These are phyloP conservation scores for Catharus fuscescens DNA, from an alignment of 2,113 vertebrate genomes.

Conservation along the genomic window DNA sequence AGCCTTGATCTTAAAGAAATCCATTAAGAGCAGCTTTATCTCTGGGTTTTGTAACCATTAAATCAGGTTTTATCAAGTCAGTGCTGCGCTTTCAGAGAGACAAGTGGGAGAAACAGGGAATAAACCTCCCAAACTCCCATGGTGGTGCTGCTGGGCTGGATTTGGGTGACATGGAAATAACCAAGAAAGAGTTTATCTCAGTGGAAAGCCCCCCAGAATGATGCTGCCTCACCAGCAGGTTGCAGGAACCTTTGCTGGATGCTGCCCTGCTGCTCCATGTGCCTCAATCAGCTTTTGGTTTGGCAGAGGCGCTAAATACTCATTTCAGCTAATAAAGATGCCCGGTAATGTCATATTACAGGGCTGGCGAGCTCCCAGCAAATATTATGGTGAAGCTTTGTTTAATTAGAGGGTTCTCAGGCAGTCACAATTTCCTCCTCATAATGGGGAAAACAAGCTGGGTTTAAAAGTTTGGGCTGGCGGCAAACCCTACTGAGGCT, in stretches of 20 bases:
- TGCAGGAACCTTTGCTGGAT: background rate
- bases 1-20: slow-evolving; percentile 48
- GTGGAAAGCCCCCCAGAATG: background rate
- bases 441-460: background rate
- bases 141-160: too few species aligned
- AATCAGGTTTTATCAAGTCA: background rate
- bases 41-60: background rate
- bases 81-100: background rate
- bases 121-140: background rate
- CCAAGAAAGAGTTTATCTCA: background rate
- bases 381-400: slow-evolving; percentile 4
- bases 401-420: slow-evolving; percentile 57
- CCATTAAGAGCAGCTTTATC: background rate
- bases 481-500: too few species aligned
- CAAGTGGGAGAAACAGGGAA: background rate
- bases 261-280: background rate
- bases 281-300: background rate
- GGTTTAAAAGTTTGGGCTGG: background rate
- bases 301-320: background rate
- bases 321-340: slow-evolving; percentile 24
- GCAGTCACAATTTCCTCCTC: background rate
- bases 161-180: background rate
- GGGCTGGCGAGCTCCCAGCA: background rate
- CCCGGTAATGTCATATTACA: background rate
- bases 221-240: background rate